Base-by-base conservation (phyloP, 2,113 vertebrate species). In the Sylvilagus bachmani region DNA sequence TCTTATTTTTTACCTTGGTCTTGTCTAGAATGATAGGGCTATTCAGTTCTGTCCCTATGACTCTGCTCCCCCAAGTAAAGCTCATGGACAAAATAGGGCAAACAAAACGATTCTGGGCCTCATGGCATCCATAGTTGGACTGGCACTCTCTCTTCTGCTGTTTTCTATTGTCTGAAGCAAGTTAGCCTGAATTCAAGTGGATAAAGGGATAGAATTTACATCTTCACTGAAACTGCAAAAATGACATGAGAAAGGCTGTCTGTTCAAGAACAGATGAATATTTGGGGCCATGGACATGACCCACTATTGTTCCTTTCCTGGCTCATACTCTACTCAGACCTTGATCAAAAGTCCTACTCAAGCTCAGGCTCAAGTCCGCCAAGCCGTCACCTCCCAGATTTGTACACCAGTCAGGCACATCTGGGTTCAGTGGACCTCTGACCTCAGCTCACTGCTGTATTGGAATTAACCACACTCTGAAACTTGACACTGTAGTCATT, bases 131-230 rank as follows among this genome's bases (percentile, higher is more conserved):
- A 21, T n/a, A 13, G n/a, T 16, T 33, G 36, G n/a, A 21, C 12
- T 3, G 16, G 38, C 16, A 61, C 4, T 5, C 2, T 1, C 11
- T 62, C 49, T 53, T 51, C 71, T 5, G 1, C 44, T 17, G 0
- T 24, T 3, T 25, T 66, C 29, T 58, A 0, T 22, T n/a, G 25
- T 55, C 71, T 71, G 49, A 71, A 58, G 78, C 19, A 4, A 62
- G 29, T 86, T 13, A 24, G 85, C 21, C 73, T 29, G 49, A 61
- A 89, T 33, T 22, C 44, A 90, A 38, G 69, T 27, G 9, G 13
- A 22, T 29, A 31, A 19, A 3, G 6, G 58, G 51, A 12, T 6
- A 55, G 19, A 36, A 19, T n/a, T 64, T 53, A 75, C 4, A 10
- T 17, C 80, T 82, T 89, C 11, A 27, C 22, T 71, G 22, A 71